A percentile compares a stretch with the other conserved stretches of the same genome.
phyloP scores from a whole-genome alignment of 2,888 invertebrate genomes.

The Lottia gigantea region DNA sequence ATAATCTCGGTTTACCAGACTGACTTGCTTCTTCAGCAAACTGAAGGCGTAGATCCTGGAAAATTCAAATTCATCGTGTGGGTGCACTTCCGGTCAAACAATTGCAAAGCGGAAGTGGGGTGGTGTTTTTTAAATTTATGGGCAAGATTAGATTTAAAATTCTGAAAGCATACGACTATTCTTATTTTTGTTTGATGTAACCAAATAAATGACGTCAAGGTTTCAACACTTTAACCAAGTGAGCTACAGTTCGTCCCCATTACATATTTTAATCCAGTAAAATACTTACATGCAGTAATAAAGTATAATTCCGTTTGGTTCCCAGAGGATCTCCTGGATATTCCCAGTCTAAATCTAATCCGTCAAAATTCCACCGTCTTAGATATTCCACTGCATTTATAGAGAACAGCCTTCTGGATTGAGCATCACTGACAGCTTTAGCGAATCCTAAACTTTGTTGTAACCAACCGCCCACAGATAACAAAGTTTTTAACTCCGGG shows the following conservation, averaged over 20 bases:
- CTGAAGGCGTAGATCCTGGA: constrained; percentile 43
- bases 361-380: constrained; percentile 53
- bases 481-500: constrained; percentile 47
- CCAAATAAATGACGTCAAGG: background rate
- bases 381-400: constrained; percentile 42
- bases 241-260: background rate
- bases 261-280: background rate
- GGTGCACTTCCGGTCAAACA: too few relatives aligned
- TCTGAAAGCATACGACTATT: too few relatives aligned
- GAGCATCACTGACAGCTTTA: constrained; percentile 34
- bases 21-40: constrained; percentile 42
- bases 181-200: constrained; percentile 5
- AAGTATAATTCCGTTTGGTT: constrained; percentile 34
- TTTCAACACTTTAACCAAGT: background rate
- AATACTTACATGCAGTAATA: constrained; percentile 39
- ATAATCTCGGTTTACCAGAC: constrained; percentile 33
- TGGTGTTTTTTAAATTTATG: too few relatives aligned
- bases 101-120: too few relatives aligned
- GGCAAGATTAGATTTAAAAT: too few relatives aligned
- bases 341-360: constrained; percentile 63
- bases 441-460: constrained; percentile 35
- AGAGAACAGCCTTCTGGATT: constrained; percentile 44
- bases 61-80: too few relatives aligned
- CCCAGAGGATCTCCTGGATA: constrained; percentile 46
- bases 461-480: constrained; percentile 55